Conservation (phyloP, 2,888 invertebrate genomes). For the Nomada lathburiana region DNA sequence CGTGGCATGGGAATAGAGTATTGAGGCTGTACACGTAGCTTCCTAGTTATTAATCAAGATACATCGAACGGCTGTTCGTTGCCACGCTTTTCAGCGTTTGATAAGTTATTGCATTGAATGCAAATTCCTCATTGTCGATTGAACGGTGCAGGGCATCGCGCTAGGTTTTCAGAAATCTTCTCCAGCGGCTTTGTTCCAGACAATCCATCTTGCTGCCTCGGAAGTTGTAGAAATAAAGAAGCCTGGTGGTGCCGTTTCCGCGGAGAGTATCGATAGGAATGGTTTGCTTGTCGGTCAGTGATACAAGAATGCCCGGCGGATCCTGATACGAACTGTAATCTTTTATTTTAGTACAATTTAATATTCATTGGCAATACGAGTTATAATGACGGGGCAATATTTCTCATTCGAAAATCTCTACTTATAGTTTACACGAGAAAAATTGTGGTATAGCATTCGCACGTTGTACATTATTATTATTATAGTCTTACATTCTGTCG, state of each 20-base stretch:
- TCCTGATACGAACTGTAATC: conserved; percentile 1
- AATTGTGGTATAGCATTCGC: too few relatives aligned
- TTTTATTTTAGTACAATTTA: neutral
- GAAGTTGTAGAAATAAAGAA: conserved; percentile 20
- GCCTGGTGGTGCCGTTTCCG: conserved; percentile 41
- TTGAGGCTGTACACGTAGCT: conserved; percentile 65
- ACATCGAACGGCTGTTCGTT: conserved; percentile 66
- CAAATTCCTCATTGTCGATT: conserved; percentile 70
- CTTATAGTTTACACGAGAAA: too few relatives aligned
- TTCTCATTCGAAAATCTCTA: neutral
- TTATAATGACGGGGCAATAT: neutral
- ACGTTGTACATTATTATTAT: too few relatives aligned
- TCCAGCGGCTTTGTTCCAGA: conserved; percentile 36
- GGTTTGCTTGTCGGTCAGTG: conserved; percentile 25
- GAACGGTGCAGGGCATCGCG: conserved; percentile 38
- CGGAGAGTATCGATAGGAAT: conserved; percentile 39
- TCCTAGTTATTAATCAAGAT: conserved; percentile 79
- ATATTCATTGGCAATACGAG: too few relatives aligned
- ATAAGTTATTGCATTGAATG: conserved; percentile 79
- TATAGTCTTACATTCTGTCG: too few relatives aligned
- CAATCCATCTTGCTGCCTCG: conserved; percentile 41
- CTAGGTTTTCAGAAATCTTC: conserved; percentile 48
- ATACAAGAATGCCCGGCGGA: neutral
- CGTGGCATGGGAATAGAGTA: conserved; percentile 66
- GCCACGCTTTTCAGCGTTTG: conserved; percentile 62